A percentile compares a stretch with the other conserved stretches of the same genome.
Evolutionary conservation across 2,113 vertebrate genomes (phyloP).

Genomic region (Petaurus breviceps): DNA sequence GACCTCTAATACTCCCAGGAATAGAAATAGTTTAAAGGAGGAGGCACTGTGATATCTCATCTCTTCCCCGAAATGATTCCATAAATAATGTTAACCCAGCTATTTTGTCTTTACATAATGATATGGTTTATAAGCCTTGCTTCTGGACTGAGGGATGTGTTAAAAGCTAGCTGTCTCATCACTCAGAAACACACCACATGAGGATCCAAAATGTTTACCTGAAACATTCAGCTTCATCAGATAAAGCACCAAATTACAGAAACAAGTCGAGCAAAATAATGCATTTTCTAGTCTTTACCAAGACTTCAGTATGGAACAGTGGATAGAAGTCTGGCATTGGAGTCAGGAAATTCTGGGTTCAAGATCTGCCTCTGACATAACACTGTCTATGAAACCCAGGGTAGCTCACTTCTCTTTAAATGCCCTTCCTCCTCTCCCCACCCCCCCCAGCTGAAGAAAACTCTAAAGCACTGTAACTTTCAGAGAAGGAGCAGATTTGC

Average conservation of each 20-base stretch:
- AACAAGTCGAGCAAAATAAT: conserved; percentile 46
- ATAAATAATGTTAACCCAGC: conserved; percentile 51
- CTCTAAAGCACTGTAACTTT: too few species aligned
- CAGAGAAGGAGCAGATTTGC: too few species aligned
- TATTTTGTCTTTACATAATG: conserved; percentile 25
- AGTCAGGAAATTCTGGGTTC: too few species aligned
- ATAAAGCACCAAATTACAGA: conserved; percentile 19
- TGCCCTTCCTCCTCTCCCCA: too few species aligned
- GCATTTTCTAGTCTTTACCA: conserved; percentile 3
- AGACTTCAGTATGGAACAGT: not conserved
- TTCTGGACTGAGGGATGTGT: conserved; percentile 4
- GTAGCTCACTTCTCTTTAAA: too few species aligned
- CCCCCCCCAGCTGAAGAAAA: too few species aligned
- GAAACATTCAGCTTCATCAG: not conserved
- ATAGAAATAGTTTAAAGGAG: conserved; percentile 17
- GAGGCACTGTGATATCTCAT: not conserved
- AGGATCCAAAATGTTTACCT: conserved; percentile 32
- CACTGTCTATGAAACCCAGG: too few species aligned
- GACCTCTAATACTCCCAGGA: not conserved
- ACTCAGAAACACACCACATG: not conserved
- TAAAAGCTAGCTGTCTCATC: conserved; percentile 38
- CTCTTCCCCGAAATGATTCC: conserved; percentile 24
- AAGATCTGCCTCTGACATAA: too few species aligned
- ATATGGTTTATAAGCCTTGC: not conserved
- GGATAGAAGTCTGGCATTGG: too few species aligned